Evolutionary conservation across 92 coral and sea anemone genomes (phyloP).

Genomic region (Montipora capitata): DNA sequence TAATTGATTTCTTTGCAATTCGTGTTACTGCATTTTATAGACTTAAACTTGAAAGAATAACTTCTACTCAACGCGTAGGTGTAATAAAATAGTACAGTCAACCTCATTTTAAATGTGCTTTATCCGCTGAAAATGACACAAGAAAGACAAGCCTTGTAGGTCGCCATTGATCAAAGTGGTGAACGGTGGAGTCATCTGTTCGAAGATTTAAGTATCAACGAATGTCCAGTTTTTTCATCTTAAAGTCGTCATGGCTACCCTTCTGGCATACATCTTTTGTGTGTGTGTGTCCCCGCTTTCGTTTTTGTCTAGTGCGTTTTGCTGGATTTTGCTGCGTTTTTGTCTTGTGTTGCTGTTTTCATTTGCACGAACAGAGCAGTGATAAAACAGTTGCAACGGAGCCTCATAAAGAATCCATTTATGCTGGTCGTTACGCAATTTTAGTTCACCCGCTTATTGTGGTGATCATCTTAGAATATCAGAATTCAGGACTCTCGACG

Average conservation of each 20-base stretch:
- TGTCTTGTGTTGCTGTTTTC: too few species aligned
- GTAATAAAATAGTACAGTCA: background rate
- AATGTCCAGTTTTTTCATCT: background rate
- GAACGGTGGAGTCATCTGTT: background rate
- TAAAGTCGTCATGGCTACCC: background rate
- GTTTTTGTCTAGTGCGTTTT: too few species aligned
- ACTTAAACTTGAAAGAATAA: background rate
- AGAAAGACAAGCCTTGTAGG: constrained; percentile 1
- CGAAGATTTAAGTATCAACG: background rate
- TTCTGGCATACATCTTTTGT: too few species aligned
- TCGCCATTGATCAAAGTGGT: background rate
- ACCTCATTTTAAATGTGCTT: background rate
- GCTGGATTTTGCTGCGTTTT: too few species aligned
- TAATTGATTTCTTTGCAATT: background rate
- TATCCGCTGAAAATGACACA: background rate
- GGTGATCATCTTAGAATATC: too few species aligned
- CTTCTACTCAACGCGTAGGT: background rate
- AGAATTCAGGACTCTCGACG: too few species aligned
- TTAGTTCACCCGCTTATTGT: too few species aligned
- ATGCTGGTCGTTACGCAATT: too few species aligned
- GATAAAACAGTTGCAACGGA: too few species aligned
- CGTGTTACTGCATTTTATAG: background rate
- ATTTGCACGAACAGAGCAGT: too few species aligned
- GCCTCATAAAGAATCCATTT: too few species aligned
- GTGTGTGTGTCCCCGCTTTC: too few species aligned